Evolutionary conservation across 2,113 vertebrate species (phyloP), one percentile per base, ranked within the genome.

Genomic region (Vicugna pacos): DNA sequence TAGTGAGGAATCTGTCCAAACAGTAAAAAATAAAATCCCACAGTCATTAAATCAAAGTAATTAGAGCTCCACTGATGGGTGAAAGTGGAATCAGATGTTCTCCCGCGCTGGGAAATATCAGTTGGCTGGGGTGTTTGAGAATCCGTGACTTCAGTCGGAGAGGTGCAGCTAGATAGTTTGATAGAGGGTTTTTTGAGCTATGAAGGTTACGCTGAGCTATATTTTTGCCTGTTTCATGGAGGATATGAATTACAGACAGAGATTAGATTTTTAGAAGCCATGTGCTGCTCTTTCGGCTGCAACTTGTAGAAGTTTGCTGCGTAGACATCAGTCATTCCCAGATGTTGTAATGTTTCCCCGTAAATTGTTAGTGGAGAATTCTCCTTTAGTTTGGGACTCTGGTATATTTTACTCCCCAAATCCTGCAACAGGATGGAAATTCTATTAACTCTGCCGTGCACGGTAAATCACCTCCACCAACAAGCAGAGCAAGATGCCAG

Each of bases 1-100:
- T 89, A 86, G 67, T 32, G 17, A 97, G 82, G 82, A 96, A 91
- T 89, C 56, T 94, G 42, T 88, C 32, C 91, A 67, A 97, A 93
- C 12, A 67, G 9, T 77, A 91, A 94, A 89, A 91, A 94, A 62
- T 95, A 97, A 80, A 82, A 96, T 84, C 94, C 82, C 92, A 48
- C 42, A 93, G 62, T 70, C 86, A 91, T 81, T 93, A 65, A 64
- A 91, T 97, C 83, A 97, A 58, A 96, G 95, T 93, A 94, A 96
- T 94, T 94, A 97, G 97, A 97, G 8, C 52, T 89, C 83, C 50
- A 30, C 87, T 58, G 87, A 96, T 75, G 86, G 58, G 76, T 48
- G 30, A 94, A 98, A 97, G 60, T 54, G 65, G 24, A 92, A 72
- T 92, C 86, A 81, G 76, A 95, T 93, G 35, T 5, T 60, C 2